Percentiles rank a stretch among this genome's conserved stretches.
These are phyloP conservation scores for western clawed frog (Xenopus tropicalis) DNA, from an alignment of 2,113 vertebrate genomes.

Conservation along the genomic window DNA sequence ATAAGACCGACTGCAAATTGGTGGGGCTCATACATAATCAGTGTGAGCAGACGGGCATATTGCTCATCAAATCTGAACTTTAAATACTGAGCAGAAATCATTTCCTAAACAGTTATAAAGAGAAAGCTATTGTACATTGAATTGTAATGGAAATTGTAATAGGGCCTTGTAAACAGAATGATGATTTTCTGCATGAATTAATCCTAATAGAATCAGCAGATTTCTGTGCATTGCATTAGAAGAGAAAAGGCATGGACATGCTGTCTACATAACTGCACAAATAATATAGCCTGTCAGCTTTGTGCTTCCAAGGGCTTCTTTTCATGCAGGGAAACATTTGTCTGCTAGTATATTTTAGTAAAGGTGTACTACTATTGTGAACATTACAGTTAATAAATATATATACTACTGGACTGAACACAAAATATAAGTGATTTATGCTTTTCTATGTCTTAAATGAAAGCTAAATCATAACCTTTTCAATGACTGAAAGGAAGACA, in stretches of 20 bases:
- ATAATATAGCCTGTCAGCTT: background rate
- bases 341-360: no score
- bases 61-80: constrained; percentile 3
- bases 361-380: no score
- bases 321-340: background rate
- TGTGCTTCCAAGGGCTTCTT: background rate
- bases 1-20: no score
- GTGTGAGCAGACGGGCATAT: background rate
- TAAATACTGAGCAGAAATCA: background rate
- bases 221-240: background rate
- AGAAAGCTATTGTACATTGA: no score
- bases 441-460: no score
- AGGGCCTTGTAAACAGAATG: constrained; percentile 7
- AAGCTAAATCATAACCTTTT: no score
- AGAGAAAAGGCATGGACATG: background rate
- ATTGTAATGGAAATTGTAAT: background rate
- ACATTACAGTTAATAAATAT: no score
- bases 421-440: no score
- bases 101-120: constrained; percentile 1
- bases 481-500: no score
- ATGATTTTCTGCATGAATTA: constrained; percentile 22
- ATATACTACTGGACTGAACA: no score
- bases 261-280: background rate
- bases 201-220: constrained; percentile 6
- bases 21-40: background rate